Percentiles rank a stretch among this genome's conserved stretches.
Conservation (phyloP, 2,888 invertebrate genomes). For the Tromatobia lineatoria region DNA sequence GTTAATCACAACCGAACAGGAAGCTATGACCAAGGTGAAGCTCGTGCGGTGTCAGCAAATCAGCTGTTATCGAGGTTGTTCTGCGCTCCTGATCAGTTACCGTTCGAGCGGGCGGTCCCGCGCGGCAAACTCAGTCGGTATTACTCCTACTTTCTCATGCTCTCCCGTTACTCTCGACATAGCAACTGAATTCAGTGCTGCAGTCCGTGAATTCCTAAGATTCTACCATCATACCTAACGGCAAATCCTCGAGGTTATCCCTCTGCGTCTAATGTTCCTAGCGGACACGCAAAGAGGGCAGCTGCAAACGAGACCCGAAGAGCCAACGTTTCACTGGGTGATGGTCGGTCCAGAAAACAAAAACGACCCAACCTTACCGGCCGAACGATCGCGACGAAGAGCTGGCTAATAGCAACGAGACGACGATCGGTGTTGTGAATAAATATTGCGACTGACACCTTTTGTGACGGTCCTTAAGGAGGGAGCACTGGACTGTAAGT, state of each 20-base stretch:
- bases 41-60: slow-evolving; percentile 17
- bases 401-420: background rate
- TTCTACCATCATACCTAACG: slow-evolving; percentile 78
- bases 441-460: background rate
- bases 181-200: slow-evolving; percentile 84
- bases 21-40: slow-evolving; percentile 70
- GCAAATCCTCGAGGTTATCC: slow-evolving; percentile 50
- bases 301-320: slow-evolving; percentile 5
- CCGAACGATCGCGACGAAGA: slow-evolving; percentile 1
- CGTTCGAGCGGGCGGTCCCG: slow-evolving; percentile 81
- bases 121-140: slow-evolving; percentile 78
- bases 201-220: slow-evolving; percentile 82
- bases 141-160: slow-evolving; percentile 68
- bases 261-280: slow-evolving; percentile 69
- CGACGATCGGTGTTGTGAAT: background rate
- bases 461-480: background rate
- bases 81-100: slow-evolving; percentile 74
- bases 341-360: background rate
- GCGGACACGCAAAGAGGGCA: slow-evolving; percentile 52
- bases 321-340: background rate
- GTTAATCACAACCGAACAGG: slow-evolving; percentile 83
- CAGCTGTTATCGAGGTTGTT: slow-evolving; percentile 10
- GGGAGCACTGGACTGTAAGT: background rate
- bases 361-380: slow-evolving; percentile 16
- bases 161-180: slow-evolving; percentile 77